Base-by-base conservation (phyloP, 2,113 vertebrate genomes). In the Taxidea taxus region DNA sequence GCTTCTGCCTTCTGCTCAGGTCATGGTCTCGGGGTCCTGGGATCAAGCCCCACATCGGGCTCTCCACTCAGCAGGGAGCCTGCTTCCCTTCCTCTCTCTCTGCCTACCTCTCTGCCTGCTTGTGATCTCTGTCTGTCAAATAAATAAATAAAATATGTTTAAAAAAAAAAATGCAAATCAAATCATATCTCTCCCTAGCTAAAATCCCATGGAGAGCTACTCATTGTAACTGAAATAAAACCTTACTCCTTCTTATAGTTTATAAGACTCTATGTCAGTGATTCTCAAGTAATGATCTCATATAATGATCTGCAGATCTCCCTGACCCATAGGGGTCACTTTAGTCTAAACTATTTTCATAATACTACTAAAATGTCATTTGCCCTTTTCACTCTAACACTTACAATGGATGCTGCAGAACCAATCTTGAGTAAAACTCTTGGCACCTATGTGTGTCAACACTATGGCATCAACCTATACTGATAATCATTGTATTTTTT, bases 261-360 rank as follows among this genome's bases (percentile, higher is more conserved):
- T 39, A 3, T 66, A 83, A 58, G n/a, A 70, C 21, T 64, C 12
- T 75, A 60, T 66, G 29, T 58, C 60, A 93, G 14, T 3, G 10
- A 44, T 70, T 94, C 34, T 95, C 39, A 93, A 91, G 66, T 20
- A 86, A 91, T 42, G 23, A 21, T 91, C 34, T 91, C 60, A 93
- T 88, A 75, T 16, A 86, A 82, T 54, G 23, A 27, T 82, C 75
- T 70, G 8, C 0, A 11, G 62, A 74, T 72, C 44, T 12, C 16
- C 7, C 4, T 58, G n/a, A 31, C 4, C 39, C 23, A 42, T 29
- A 49, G 25, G 47, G 20, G 4, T 91, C 54, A 91, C 0, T 85
- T 44, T 85, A 31, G 27, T 15, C 18, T 49, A 60, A 75, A 34
- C 4, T 91, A 66, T 91, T 87, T 96, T 93, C 56, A 44, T 72